Percentiles rank a stretch among this genome's conserved stretches.
phyloP scores from a whole-genome alignment of 92 coral and sea anemone genomes.

The Galaxea fascicularis region DNA sequence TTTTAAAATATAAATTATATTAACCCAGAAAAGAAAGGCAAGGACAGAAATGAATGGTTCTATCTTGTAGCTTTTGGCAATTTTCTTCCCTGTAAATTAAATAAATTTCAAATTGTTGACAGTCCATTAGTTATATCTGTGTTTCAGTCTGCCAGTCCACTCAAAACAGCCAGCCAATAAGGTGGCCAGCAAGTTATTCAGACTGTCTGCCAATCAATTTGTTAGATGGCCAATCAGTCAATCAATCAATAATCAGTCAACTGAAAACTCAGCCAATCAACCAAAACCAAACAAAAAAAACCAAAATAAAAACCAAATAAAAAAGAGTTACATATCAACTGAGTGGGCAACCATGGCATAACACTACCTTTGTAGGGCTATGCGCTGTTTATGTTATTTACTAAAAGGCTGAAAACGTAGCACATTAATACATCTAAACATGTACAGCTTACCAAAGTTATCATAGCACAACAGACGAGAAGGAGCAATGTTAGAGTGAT shows the following conservation, averaged over 20 bases:
- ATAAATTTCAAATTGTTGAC: background rate
- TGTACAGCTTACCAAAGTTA: conserved; percentile 90
- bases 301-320: background rate
- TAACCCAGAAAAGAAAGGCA: no score
- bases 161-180: background rate
- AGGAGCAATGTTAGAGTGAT: conserved; percentile 64
- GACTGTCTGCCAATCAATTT: background rate
- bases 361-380: background rate
- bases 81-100: background rate
- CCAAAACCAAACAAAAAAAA: background rate
- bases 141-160: background rate
- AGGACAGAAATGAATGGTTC: no score
- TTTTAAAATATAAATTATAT: no score
- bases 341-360: background rate
- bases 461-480: conserved; percentile 65
- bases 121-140: background rate
- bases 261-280: background rate
- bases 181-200: background rate
- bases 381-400: background rate
- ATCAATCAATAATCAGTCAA: background rate
- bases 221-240: background rate
- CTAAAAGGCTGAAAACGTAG: background rate
- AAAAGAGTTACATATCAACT: background rate
- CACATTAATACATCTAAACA: background rate
- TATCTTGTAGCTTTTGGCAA: background rate